These are phyloP conservation scores for Nemurella pictetii DNA, from an alignment of 2,888 invertebrate species.

Conservation along the genomic window DNA sequence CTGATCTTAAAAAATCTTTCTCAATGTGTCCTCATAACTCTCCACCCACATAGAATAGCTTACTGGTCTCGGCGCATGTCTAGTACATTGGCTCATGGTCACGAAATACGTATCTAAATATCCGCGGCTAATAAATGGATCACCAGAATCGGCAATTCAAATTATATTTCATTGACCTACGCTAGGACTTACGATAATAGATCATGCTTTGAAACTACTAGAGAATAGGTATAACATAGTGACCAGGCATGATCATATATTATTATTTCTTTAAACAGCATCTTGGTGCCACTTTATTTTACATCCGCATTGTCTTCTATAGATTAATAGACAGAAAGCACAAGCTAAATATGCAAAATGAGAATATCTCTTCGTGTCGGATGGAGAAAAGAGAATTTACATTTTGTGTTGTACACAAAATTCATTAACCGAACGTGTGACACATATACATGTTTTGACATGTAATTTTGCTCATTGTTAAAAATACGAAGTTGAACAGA, in stretches of 20 bases:
- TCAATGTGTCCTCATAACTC: slow-evolving; percentile 24
- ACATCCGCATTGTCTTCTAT: slow-evolving; percentile 28
- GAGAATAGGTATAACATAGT: slow-evolving; percentile 3
- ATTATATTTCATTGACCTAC: slow-evolving; percentile 27
- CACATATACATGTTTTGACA: neutral
- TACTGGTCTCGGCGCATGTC: neutral
- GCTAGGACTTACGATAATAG: slow-evolving; percentile 15
- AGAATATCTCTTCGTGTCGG: neutral
- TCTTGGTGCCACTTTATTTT: slow-evolving; percentile 8
- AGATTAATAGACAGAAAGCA: neutral
- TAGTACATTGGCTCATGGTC: neutral
- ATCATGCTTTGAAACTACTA: slow-evolving; percentile 10
- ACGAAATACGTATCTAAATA: slow-evolving; percentile 17
- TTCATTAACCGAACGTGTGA: neutral
- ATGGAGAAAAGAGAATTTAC: neutral
- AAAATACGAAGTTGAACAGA: neutral
- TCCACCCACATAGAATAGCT: slow-evolving; percentile 19
- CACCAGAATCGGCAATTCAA: slow-evolving; percentile 25
- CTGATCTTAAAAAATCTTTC: neutral
- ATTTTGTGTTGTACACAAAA: neutral
- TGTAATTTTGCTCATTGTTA: neutral
- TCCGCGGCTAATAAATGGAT: slow-evolving; percentile 1
- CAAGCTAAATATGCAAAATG: neutral
- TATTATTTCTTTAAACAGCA: neutral
- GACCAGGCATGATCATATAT: neutral